Percentiles rank a stretch among this genome's conserved stretches.
phyloP scores from a whole-genome alignment of 2,888 invertebrate genomes.

The Hyalella azteca region DNA sequence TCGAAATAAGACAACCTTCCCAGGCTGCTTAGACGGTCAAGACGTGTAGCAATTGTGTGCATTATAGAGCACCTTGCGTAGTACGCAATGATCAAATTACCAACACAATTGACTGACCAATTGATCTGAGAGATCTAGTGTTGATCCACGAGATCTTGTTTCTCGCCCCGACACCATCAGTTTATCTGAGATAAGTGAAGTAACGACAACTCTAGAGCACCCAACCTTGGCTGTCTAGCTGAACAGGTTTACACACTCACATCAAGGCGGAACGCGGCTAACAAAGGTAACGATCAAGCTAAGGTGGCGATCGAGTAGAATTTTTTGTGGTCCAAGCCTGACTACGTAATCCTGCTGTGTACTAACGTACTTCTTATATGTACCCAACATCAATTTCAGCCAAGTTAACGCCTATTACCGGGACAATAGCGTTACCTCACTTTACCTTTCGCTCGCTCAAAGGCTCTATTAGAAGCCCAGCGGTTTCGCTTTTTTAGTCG shows the following conservation, averaged over 20 bases:
- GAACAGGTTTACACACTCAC: too few relatives aligned
- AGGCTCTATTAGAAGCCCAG: neutral
- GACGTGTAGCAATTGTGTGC: too few relatives aligned
- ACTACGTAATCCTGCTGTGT: neutral
- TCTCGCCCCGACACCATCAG: neutral
- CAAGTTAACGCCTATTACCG: conserved; percentile 6
- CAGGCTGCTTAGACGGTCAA: too few relatives aligned
- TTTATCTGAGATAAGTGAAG: neutral
- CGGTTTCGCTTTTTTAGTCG: neutral
- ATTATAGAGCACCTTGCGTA: too few relatives aligned
- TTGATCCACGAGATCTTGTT: neutral
- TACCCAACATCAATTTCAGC: neutral
- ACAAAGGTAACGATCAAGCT: too few relatives aligned
- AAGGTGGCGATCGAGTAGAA: neutral
- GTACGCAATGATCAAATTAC: too few relatives aligned
- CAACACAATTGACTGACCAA: conserved; percentile 13
- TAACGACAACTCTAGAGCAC: too few relatives aligned
- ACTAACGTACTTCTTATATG: neutral
- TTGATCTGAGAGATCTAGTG: neutral
- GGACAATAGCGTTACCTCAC: conserved; percentile 8
- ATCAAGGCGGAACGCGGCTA: too few relatives aligned
- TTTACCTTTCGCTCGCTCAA: neutral
- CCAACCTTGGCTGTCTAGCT: too few relatives aligned
- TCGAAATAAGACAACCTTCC: too few relatives aligned
- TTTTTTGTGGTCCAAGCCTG: neutral